A percentile compares a stretch with the other conserved stretches of the same genome.
Evolutionary conservation across 30 jellyfish, hydroid and myxozoan species (phyloP).

Genomic region (Clytia hemisphaerica): DNA sequence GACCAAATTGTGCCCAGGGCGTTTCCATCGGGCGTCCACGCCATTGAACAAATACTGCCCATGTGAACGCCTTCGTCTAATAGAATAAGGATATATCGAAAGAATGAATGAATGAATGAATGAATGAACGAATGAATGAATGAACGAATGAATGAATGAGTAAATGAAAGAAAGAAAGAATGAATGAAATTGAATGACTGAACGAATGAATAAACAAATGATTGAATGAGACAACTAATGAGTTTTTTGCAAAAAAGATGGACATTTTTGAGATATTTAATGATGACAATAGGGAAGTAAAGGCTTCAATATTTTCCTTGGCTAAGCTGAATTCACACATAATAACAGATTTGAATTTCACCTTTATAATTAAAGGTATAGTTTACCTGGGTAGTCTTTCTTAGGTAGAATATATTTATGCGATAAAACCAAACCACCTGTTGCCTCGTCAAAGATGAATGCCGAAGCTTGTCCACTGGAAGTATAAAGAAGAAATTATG

Average conservation of each 20-base stretch:
- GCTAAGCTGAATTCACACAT: neutral
- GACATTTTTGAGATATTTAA: neutral
- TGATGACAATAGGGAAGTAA: neutral
- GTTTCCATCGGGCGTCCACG: constrained; percentile 97
- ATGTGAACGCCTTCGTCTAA: constrained; percentile 74
- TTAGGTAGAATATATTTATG: constrained; percentile 66
- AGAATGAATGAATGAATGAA: too few relatives aligned
- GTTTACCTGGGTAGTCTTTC: constrained; percentile 88
- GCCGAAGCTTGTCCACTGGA: constrained; percentile 88
- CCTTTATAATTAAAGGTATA: neutral
- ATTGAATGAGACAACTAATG: too few relatives aligned
- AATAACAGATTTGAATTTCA: neutral
- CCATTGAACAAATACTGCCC: constrained; percentile 53
- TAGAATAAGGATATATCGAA: too few relatives aligned
- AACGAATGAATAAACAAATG: too few relatives aligned
- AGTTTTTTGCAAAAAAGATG: neutral
- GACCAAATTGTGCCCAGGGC: constrained; percentile 87
- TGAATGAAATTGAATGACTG: too few relatives aligned
- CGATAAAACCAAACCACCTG: constrained; percentile 74
- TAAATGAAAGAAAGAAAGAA: too few relatives aligned
- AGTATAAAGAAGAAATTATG: too few relatives aligned
- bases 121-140: too few relatives aligned
- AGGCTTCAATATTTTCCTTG: neutral
- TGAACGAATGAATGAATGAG: too few relatives aligned
- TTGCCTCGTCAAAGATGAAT: constrained; percentile 68